Conservation (phyloP, 2,888 invertebrate species). For the Sinohyriopsis cumingii region DNA sequence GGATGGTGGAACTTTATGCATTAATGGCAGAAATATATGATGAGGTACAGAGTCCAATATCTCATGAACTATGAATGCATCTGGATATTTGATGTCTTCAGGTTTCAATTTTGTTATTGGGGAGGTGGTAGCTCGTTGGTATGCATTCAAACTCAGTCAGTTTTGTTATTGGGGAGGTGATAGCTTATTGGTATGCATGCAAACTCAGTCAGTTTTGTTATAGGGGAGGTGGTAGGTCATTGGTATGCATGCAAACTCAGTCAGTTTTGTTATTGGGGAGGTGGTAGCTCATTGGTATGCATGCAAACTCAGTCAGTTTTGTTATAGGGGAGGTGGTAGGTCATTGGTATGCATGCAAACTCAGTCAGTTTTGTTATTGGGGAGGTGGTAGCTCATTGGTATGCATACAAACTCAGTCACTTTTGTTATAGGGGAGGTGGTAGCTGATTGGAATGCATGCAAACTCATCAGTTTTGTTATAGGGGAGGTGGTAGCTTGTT, state of each 20-base stretch:
- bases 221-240: not conserved
- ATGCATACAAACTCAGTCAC: not conserved
- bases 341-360: not conserved
- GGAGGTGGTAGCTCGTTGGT: not conserved
- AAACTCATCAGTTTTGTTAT: not conserved
- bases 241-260: not conserved
- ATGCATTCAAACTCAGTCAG: not conserved
- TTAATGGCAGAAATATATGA: conserved; percentile 70
- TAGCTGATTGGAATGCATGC: not conserved
- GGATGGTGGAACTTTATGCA: conserved; percentile 69
- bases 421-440: not conserved
- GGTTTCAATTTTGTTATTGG: not conserved
- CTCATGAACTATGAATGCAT: not conserved
- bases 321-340: not conserved
- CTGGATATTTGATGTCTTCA: not conserved
- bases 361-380: not conserved
- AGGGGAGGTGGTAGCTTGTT: not conserved
- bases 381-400: not conserved
- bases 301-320: not conserved
- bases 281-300: not conserved
- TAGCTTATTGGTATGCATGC: not conserved
- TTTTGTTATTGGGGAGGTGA: not conserved
- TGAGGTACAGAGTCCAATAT: conserved; percentile 51
- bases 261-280: not conserved
- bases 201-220: not conserved